phyloP scores from a whole-genome alignment of 2,888 invertebrate species.

The Idaea biselata region DNA sequence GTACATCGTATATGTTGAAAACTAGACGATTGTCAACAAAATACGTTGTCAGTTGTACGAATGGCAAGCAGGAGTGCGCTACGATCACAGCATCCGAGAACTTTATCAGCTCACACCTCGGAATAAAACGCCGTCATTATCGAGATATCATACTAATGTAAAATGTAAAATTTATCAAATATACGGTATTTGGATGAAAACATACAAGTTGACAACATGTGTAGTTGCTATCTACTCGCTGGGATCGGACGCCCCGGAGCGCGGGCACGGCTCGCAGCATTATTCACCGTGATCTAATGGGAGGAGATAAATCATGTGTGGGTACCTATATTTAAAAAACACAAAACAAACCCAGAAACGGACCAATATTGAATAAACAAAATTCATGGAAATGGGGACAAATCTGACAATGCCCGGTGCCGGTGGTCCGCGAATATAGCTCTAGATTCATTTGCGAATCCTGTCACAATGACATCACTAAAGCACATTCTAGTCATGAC shows the following conservation, averaged over 20 bases:
- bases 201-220: constrained; percentile 80
- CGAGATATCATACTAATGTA: constrained; percentile 70
- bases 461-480: constrained; percentile 41
- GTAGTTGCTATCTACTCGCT: constrained; percentile 72
- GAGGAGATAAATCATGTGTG: constrained; percentile 73
- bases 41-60: constrained; percentile 36
- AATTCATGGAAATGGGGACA: constrained; percentile 78
- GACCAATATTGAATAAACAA: constrained; percentile 73
- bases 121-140: constrained; percentile 65
- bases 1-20: background rate
- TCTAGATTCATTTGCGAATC: constrained; percentile 52
- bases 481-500: constrained; percentile 3
- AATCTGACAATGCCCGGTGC: constrained; percentile 67
- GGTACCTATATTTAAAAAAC: constrained; percentile 57
- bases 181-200: constrained; percentile 75
- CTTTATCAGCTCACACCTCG: constrained; percentile 66
- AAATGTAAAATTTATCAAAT: constrained; percentile 73
- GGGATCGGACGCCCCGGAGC: constrained; percentile 73
- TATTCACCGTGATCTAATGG: constrained; percentile 78
- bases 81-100: constrained; percentile 34
- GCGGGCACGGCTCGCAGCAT: constrained; percentile 60
- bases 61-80: constrained; percentile 23
- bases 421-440: constrained; percentile 59
- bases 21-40: constrained; percentile 28
- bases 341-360: constrained; percentile 63